Evolutionary conservation across 2,113 vertebrate genomes (phyloP), one percentile per base, ranked within the genome.

Genomic region (Antechinus flavipes): DNA sequence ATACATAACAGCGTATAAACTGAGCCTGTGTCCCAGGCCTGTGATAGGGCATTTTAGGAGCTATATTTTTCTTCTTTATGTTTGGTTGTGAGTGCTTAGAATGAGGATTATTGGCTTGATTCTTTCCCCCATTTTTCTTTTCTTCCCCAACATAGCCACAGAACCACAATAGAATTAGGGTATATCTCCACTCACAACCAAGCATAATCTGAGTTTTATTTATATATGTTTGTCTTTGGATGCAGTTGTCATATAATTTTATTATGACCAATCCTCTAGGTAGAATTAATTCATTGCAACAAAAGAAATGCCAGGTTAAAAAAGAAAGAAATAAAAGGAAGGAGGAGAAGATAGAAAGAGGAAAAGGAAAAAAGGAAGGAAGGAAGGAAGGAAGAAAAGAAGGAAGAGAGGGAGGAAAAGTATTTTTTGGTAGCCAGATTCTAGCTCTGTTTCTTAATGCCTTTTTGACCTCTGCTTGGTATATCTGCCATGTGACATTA

Each of bases 281-380:
- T 16, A 84, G 35, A 68, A 68, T 35, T 68, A 68, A 30, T 84
- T 84, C n/a, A 8, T 42, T 84, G n/a, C n/a, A 84, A 35, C 16
- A 84, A 84, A 84, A n/a, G 68, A 84, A 84, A 84, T 42, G n/a
- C 0, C n/a, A 84, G 7, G 6, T 23, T 84, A 11, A 35, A 84
- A 84, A n/a, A 84, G 42, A 8, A 35, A 58, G 6, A 19, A 3
- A 25, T 1, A 23, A 16, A 11, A 42, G 22, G 54, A 30, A 19
- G 5, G 1, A 27, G 12, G 12, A 16, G 2, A 9, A 27, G 23
- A 2, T 2, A 2, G 47, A 42, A 22, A 2, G 42, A 58, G 1
- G 19, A 16, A 49, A 6, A 0, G 9, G 24, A 27, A 8, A 4
- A 3, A 30, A 2, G 30, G 2, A 26, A 46, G 2, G 19, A 25